Evolutionary conservation across 2,888 invertebrate genomes (phyloP).

Genomic region (Drosophila quinaria): DNA sequence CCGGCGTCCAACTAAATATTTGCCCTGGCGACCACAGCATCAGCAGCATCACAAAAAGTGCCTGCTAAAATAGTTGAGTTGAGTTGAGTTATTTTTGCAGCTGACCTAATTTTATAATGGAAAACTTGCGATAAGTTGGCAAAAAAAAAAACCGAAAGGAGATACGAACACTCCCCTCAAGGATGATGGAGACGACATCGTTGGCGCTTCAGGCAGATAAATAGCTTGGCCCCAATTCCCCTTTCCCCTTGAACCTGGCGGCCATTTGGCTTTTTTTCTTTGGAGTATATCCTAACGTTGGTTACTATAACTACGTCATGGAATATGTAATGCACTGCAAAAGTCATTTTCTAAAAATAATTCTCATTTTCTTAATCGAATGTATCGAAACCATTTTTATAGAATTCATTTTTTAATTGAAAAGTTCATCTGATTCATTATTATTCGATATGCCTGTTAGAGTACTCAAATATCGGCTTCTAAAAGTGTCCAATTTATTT

Average conservation of each 20-base stretch:
- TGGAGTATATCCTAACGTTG: constrained; percentile 1
- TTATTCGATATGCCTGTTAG: constrained; percentile 1
- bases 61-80: constrained; percentile 70
- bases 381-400: no score
- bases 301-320: not conserved
- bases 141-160: constrained; percentile 44
- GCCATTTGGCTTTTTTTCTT: constrained; percentile 23
- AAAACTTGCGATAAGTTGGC: constrained; percentile 81
- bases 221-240: constrained; percentile 61
- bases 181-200: constrained; percentile 46
- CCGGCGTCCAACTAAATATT: constrained; percentile 71
- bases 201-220: constrained; percentile 74
- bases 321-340: not conserved
- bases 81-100: constrained; percentile 81
- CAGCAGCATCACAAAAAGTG: constrained; percentile 30
- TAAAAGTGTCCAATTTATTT: not conserved
- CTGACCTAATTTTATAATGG: constrained; percentile 84
- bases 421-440: no score
- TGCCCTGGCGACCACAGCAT: constrained; percentile 51
- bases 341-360: not conserved
- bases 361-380: no score
- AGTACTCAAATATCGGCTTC: constrained; percentile 3
- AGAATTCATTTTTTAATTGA: no score
- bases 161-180: constrained; percentile 29
- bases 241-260: constrained; percentile 22